Percentiles rank a stretch among this genome's conserved stretches.
Evolutionary conservation across 2,797 vertebrate genomes (phyloP).

Genomic region (Protosalanx chinensis): DNA sequence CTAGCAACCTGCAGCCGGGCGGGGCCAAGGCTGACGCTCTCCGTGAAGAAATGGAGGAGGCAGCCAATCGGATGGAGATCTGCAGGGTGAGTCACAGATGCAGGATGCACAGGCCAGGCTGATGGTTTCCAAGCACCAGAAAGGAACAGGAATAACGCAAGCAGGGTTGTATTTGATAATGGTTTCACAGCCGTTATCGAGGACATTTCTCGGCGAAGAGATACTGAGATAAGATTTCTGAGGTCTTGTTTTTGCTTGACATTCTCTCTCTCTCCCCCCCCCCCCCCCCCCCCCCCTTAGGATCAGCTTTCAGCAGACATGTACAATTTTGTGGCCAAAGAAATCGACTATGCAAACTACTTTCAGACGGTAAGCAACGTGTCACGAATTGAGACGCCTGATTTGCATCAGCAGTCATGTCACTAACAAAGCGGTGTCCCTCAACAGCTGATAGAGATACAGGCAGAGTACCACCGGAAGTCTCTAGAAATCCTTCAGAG

Average conservation of each 20-base stretch:
- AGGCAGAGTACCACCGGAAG: slow-evolving; percentile 93
- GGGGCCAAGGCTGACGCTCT: slow-evolving; percentile 94
- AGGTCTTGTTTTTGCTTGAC: slow-evolving; percentile 15
- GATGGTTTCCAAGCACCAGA: background rate
- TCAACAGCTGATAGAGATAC: slow-evolving; percentile 89
- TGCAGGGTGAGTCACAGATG: slow-evolving; percentile 82
- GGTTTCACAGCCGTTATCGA: background rate
- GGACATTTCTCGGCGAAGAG: background rate
- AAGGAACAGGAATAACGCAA: slow-evolving; percentile 29
- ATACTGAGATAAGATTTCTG: background rate
- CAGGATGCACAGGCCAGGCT: background rate
- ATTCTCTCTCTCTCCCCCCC: too few relatives aligned
- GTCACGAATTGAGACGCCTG: background rate
- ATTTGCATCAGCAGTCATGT: background rate
- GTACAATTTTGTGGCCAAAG: slow-evolving; percentile 99
- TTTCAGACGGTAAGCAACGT: slow-evolving; percentile 85
- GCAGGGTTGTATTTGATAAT: slow-evolving; percentile 8
- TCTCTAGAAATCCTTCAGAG: slow-evolving; percentile 89
- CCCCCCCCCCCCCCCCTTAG: slow-evolving; percentile 59
- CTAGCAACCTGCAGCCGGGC: slow-evolving; percentile 84
- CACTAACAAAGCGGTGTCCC: background rate
- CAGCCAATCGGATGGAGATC: slow-evolving; percentile 98
- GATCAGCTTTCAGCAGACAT: slow-evolving; percentile 98
- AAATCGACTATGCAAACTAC: slow-evolving; percentile 99
- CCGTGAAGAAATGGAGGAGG: slow-evolving; percentile 98